A percentile compares a stretch with the other conserved stretches of the same genome.
These are phyloP conservation scores for Rhabdomys pumilio DNA, from an alignment of 2,797 vertebrate species.

Conservation along the genomic window DNA sequence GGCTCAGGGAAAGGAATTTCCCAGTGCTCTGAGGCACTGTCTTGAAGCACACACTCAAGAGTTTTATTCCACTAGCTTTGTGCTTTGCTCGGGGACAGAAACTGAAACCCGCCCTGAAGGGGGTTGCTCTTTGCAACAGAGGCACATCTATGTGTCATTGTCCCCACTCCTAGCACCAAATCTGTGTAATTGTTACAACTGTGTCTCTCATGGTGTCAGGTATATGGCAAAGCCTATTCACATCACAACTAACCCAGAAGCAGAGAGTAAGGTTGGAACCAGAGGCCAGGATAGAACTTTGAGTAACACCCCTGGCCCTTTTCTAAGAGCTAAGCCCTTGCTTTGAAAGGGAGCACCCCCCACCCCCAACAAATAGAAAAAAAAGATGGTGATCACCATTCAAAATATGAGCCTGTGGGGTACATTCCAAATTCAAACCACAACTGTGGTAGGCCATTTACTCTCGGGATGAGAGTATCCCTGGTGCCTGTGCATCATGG, in stretches of 20 bases:
- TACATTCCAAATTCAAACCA: background rate
- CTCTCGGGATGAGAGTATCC: background rate
- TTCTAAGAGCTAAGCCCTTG: background rate
- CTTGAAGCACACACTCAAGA: background rate
- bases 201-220: too few species aligned
- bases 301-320: background rate
- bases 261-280: background rate
- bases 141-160: background rate
- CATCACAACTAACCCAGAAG: background rate
- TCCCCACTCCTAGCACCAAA: too few species aligned
- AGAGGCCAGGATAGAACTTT: background rate
- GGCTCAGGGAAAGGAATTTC: slow-evolving; percentile 58
- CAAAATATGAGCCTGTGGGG: background rate
- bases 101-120: background rate
- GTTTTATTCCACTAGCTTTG: background rate
- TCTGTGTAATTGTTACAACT: background rate
- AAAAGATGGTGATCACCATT: background rate
- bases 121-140: background rate
- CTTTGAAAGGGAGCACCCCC: background rate
- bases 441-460: background rate
- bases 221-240: background rate
- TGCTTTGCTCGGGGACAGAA: background rate
- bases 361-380: background rate
- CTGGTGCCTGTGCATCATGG: background rate
- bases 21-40: background rate